phyloP scores from a whole-genome alignment of 2,797 vertebrate species.

The Scolopax bukidnonensis region DNA sequence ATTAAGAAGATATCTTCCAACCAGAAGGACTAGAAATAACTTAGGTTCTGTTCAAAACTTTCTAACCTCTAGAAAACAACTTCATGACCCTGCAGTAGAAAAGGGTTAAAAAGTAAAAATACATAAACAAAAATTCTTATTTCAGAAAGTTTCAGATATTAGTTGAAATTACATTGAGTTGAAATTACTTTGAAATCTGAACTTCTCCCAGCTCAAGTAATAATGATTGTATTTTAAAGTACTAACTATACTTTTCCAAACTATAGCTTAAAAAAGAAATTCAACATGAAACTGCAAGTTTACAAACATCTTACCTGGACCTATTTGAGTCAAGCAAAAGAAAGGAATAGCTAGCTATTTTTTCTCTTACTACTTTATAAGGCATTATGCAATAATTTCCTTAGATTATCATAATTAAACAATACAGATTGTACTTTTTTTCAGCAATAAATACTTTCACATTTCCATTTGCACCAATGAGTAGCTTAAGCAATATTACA shows the following conservation, averaged over 20 bases:
- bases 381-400: slow-evolving; percentile 6
- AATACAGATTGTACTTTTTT: slow-evolving; percentile 19
- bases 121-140: background rate
- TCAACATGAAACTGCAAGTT: background rate
- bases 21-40: background rate
- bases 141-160: background rate
- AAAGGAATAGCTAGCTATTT: background rate
- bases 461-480: slow-evolving; percentile 34
- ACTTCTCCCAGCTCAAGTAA: background rate
- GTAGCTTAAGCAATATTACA: background rate
- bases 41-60: background rate
- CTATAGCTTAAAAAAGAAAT: background rate
- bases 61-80: background rate
- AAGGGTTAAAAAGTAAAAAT: background rate
- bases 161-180: background rate
- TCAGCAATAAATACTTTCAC: slow-evolving; percentile 40
- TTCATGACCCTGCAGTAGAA: background rate
- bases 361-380: background rate
- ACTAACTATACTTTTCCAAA: background rate
- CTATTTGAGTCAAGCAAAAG: background rate
- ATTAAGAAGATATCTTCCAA: background rate
- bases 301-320: background rate
- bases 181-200: background rate
- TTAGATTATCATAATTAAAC: slow-evolving; percentile 37
- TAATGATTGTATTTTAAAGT: background rate